A percentile compares a stretch with the other conserved stretches of the same genome.
phyloP scores from a whole-genome alignment of 2,797 vertebrate genomes.

The Enteromius trimaculatus region DNA sequence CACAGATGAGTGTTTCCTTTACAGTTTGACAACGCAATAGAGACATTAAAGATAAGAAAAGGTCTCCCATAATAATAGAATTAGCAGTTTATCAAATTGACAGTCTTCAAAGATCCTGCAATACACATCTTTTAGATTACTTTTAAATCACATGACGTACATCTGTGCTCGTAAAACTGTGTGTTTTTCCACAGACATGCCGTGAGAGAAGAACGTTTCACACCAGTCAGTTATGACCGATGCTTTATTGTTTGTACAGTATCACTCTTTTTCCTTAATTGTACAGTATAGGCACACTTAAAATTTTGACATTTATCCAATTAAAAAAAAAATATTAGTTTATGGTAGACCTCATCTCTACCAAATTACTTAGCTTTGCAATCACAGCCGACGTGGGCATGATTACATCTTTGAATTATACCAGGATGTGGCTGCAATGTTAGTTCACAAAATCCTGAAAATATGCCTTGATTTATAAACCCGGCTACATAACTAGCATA shows the following conservation, averaged over 20 bases:
- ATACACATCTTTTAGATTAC: conserved; percentile 2
- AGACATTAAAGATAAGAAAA: conserved; percentile 30
- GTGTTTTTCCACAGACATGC: conserved; percentile 15
- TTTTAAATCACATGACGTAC: conserved; percentile 17
- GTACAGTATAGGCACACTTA: background rate
- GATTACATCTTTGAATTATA: background rate
- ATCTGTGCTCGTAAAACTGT: conserved; percentile 10
- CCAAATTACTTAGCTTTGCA: background rate
- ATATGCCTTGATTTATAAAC: background rate
- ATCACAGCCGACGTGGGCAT: background rate
- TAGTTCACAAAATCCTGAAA: background rate
- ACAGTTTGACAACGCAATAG: background rate
- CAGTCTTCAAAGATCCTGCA: background rate
- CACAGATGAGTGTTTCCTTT: background rate
- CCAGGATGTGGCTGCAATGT: background rate
- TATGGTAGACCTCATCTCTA: background rate
- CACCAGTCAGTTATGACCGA: background rate
- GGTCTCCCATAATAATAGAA: background rate
- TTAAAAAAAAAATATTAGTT: background rate
- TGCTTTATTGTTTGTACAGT: background rate
- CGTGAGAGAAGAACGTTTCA: background rate
- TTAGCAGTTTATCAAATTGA: conserved; percentile 26
- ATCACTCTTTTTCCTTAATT: background rate
- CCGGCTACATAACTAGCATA: background rate
- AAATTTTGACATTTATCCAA: background rate